Evolutionary conservation across 2,113 vertebrate species (phyloP), one percentile per base, ranked within the genome.

Genomic region (Aptenodytes forsteri): DNA sequence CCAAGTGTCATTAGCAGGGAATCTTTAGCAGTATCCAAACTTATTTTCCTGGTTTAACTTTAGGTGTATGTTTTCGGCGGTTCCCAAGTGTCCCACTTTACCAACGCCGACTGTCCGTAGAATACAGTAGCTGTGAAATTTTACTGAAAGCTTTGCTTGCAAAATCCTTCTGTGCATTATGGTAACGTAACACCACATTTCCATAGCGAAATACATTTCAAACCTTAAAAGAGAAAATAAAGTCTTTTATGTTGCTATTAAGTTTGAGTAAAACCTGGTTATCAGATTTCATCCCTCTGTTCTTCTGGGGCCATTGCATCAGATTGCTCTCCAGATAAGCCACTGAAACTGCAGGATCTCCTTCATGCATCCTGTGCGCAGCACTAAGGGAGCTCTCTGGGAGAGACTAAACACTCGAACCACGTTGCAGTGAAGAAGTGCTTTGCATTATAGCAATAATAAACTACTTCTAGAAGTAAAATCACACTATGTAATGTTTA

Each of bases 251-350:
- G 95, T 95, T 9, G 25, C 96, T 91, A 54, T 97, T 64, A 97
- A 95, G 83, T 26, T 82, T 14, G 78, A 78, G 95, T 27, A 93
- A 94, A 97, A 96, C 94, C 81, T 18, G 15, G 79, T 69, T 47
- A 83, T 98, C 93, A 5, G 87, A 66, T 98, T 97, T 97, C 97
- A 47, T 11, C 85, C 92, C 88, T 92, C 97, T 79, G 87, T 66
- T 96, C 96, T 91, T 80, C 77, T 17, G 90, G 83, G 94, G 95
- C 94, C 64, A 3, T 11, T 36, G 91, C 92, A 83, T 65, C 90
- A 97, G 97, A 97, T 98, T 13, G 75, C 91, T 88, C n/a, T 13
- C 70, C 55, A 47, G 95, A 97, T 97, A 97, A 97, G 73, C 23
- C 67, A 3, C 47, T 3, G 10, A 54, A 61, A 47, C 52, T 12